Conservation (phyloP, 2,888 invertebrate species). For the Papilio protenor region DNA sequence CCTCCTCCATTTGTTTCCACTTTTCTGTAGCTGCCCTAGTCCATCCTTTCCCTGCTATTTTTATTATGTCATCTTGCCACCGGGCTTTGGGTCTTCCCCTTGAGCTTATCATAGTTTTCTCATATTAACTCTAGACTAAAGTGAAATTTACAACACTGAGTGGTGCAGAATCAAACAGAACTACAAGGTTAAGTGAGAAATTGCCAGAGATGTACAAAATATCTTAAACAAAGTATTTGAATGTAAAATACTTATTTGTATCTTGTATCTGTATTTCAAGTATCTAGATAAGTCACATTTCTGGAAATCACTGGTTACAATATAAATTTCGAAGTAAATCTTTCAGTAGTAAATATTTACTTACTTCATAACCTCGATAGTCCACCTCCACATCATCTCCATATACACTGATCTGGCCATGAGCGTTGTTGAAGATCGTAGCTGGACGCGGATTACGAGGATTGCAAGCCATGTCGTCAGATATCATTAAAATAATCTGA, state of each 20-base stretch:
- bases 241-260: too few species aligned
- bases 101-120: not conserved
- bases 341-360: slow-evolving; percentile 31
- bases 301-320: not conserved
- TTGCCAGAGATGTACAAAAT: too few species aligned
- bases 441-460: slow-evolving; percentile 98
- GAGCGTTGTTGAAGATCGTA: slow-evolving; percentile 98
- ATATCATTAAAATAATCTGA: slow-evolving; percentile 99
- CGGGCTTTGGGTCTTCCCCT: too few species aligned
- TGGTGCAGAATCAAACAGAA: not conserved
- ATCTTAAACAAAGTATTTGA: too few species aligned
- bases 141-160: not conserved
- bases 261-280: too few species aligned
- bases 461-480: slow-evolving; percentile 99
- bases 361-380: slow-evolving; percentile 95
- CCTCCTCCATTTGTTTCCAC: too few species aligned
- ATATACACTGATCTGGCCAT: slow-evolving; percentile 99
- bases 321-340: not conserved
- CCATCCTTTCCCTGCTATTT: too few species aligned
- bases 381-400: slow-evolving; percentile 99
- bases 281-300: too few species aligned
- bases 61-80: too few species aligned
- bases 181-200: not conserved
- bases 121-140: not conserved
- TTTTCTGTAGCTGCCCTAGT: too few species aligned